Base-by-base conservation (phyloP, 2,888 invertebrate species). In the Crocallis elinguaria region DNA sequence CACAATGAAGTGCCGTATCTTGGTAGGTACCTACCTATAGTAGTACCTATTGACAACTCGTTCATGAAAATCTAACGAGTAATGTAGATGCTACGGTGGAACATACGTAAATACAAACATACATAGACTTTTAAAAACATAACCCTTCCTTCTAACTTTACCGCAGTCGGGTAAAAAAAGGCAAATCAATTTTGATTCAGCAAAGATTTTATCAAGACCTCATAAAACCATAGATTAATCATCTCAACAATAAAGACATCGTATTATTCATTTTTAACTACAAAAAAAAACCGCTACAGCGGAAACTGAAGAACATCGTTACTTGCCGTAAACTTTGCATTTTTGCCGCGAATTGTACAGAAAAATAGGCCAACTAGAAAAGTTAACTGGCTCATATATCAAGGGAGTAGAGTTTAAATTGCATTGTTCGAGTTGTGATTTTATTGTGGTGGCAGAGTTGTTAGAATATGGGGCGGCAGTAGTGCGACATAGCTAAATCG, bases 401-500 rank as follows among this genome's bases (percentile, higher is more conserved):
- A 0, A 37, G 57, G 69, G 71, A 54, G 64, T 75, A 85, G 73
- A 82, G 83, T 79, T 79, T 66, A 79, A 75, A 80, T 80, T 85
- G 69, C 67, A 54, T 62, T 64, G 75, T 57, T 41, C 43, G 54
- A 64, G 55, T 49, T 67, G 66, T 61, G 19, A 60, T 39, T 43
- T 45, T 57, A 51, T 61, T 67, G 66, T 69, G 56, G 63, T 33
- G 60, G 64, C 48, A 53, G 72, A 77, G 75, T 81, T 73, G 64
- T 60, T 48, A 48, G 64, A 54, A 54, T 44, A 54, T 54, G 53
- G 53, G 38, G 38, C 55, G 73, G 66, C 67, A 57, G 70, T 55
- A 60, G 71, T 65, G 62, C 73, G 88, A 85, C 86, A 81, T 78
- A 84, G 87, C 76, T 86, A 87, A 88, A 88, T 89, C 88, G 83